These are phyloP conservation scores for Karalla daura DNA, from an alignment of 2,797 vertebrate genomes.

Conservation along the genomic window DNA sequence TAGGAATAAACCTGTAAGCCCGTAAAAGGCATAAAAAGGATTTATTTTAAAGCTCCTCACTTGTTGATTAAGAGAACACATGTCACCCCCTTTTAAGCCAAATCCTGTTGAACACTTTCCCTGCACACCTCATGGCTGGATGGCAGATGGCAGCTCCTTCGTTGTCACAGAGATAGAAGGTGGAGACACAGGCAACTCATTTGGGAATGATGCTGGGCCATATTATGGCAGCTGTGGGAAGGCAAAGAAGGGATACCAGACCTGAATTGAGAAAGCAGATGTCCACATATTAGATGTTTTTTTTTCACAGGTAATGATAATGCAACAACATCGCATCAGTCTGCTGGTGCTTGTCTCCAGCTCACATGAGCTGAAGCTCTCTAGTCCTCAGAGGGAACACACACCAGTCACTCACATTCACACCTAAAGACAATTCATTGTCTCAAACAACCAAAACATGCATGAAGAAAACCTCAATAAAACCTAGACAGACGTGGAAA, in stretches of 20 bases:
- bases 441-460: no score
- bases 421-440: no score
- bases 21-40: background rate
- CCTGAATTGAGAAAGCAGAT: background rate
- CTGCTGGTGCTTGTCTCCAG: no score
- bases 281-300: background rate
- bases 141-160: conserved; percentile 66
- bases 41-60: conserved; percentile 20
- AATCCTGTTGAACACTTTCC: conserved; percentile 43
- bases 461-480: no score
- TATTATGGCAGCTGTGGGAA: conserved; percentile 26
- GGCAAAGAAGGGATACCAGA: conserved; percentile 6
- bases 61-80: conserved; percentile 40
- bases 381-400: no score
- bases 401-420: no score
- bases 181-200: conserved; percentile 59
- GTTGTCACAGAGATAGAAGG: conserved; percentile 62
- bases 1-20: background rate
- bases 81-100: conserved; percentile 33
- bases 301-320: no score
- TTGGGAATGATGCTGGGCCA: conserved; percentile 26
- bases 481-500: no score
- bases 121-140: conserved; percentile 60
- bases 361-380: no score
- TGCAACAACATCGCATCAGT: background rate